Percentiles rank a stretch among this genome's conserved stretches.
These are phyloP conservation scores for Sceloporus tristichus DNA, from an alignment of 2,113 vertebrate species.

Conservation along the genomic window DNA sequence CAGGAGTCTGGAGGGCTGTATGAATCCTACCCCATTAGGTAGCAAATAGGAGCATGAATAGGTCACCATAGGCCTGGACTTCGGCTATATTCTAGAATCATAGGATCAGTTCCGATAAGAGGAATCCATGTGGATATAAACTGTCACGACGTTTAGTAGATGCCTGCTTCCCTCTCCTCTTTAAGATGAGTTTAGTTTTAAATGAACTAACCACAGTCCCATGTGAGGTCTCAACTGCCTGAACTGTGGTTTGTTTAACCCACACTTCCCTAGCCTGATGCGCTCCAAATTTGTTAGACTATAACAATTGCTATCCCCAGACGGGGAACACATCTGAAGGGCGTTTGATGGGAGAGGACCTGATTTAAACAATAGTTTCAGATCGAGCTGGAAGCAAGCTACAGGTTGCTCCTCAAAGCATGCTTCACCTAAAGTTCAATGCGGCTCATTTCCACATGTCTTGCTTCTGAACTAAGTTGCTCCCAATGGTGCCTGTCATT, in stretches of 20 bases:
- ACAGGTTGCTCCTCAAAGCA: too few relatives aligned
- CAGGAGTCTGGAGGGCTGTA: too few relatives aligned
- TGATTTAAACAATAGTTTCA: too few relatives aligned
- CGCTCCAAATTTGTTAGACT: neutral
- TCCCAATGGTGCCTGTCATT: too few relatives aligned
- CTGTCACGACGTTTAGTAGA: neutral
- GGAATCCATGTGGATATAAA: neutral
- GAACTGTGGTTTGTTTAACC: neutral
- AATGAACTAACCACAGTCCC: neutral
- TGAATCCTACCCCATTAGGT: neutral
- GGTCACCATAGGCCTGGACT: neutral
- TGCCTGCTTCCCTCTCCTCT: neutral
- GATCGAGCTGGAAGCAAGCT: too few relatives aligned
- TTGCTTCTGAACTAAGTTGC: too few relatives aligned
- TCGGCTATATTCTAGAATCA: neutral
- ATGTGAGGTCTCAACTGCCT: neutral
- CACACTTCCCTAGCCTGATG: too few relatives aligned
- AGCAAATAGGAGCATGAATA: neutral
- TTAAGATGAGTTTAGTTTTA: neutral
- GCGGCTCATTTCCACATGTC: too few relatives aligned
- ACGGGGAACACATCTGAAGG: too few relatives aligned
- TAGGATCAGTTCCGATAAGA: neutral
- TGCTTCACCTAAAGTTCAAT: too few relatives aligned
- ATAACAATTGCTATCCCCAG: too few relatives aligned
- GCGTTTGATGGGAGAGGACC: too few relatives aligned